Evolutionary conservation across 2,113 vertebrate genomes (phyloP), one percentile per base, ranked within the genome.

Genomic region (Tricholaema leucomelas): DNA sequence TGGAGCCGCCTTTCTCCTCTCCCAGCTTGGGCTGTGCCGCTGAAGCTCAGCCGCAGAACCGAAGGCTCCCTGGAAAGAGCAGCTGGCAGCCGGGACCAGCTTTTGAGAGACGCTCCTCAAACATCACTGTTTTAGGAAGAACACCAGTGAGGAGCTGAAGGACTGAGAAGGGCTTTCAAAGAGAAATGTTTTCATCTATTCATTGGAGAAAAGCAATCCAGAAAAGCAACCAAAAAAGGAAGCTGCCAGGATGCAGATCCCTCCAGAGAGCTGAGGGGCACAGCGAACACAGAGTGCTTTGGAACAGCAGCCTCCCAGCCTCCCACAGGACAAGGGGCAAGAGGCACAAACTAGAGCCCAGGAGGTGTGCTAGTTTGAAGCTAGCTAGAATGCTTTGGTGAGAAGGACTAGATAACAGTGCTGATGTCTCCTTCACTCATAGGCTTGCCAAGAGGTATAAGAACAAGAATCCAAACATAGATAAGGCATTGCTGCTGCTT

Each of bases 41-140:
- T 67, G 92, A 66, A 69, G 60, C n/a, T 77, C 48, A 58, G 76
- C 73, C 73, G n/a, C 2, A 0, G 80, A 50, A 69, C 1, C 3
- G 4, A 56, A 85, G 82, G 35, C 65, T 93, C 90, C 88, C 88
- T 4, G 21, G 91, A 77, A 88, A 67, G 44, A 88, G 85, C 59
- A 77, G 40, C 5, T 93, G 84, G 83, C 88, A 94, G 91, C 84
- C 19, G 40, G 69, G 66, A 59, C 24, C 44, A 4, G 90, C 88
- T 94, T 93, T 88, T 3, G 12, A 89, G 75, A 80, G 78, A 87
- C 8, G 0, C 74, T 92, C 74, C 36, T 38, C 88, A 90, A 96
- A 93, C 93, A 95, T 94, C 92, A 64, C 94, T 96, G 71, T 95
- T 94, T 96, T 96, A 93, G 92, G 94, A 96, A 96, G 93, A 96